A percentile compares a stretch with the other conserved stretches of the same genome.
Evolutionary conservation across 53 echinoderm and acorn worm genomes (phyloP).

Genomic region (Echinarachnius parma): DNA sequence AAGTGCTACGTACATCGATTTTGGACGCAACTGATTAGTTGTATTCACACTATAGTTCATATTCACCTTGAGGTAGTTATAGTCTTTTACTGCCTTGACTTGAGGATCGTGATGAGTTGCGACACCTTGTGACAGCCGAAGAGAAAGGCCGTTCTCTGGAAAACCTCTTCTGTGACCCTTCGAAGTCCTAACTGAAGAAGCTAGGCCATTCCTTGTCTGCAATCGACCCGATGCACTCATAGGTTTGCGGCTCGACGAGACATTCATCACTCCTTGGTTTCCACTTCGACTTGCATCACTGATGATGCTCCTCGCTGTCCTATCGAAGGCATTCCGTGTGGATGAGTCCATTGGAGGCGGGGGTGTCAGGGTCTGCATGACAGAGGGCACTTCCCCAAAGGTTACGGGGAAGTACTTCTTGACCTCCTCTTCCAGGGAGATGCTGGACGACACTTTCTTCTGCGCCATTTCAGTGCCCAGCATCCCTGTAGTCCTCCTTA

Average conservation of each 20-base stretch:
- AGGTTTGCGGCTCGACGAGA: not conserved
- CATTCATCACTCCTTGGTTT: too few species aligned
- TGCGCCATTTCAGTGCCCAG: slow-evolving; percentile 81
- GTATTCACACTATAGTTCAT: too few species aligned
- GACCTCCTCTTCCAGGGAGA: slow-evolving; percentile 55
- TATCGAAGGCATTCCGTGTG: slow-evolving; percentile 23
- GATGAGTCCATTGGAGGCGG: slow-evolving; percentile 47
- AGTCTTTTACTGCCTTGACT: slow-evolving; percentile 43
- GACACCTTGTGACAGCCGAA: slow-evolving; percentile 1
- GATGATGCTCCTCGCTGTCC: slow-evolving; percentile 24
- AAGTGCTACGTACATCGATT: too few species aligned
- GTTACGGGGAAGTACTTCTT: slow-evolving; percentile 72
- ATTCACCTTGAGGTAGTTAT: slow-evolving; percentile 58
- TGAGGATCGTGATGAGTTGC: slow-evolving; percentile 14
- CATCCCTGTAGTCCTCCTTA: slow-evolving; percentile 71
- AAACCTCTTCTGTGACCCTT: slow-evolving; percentile 3
- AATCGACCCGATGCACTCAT: slow-evolving; percentile 20
- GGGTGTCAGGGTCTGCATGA: slow-evolving; percentile 71
- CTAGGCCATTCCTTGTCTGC: not conserved
- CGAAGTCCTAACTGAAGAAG: too few species aligned
- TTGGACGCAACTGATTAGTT: too few species aligned
- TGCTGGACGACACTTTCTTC: slow-evolving; percentile 61
- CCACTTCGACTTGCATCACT: slow-evolving; percentile 10
- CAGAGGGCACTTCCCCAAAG: slow-evolving; percentile 53
- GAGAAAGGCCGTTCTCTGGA: slow-evolving; percentile 18